These are phyloP conservation scores for Drosophila bocqueti DNA, from an alignment of 1,140 invertebrate species.

Conservation along the genomic window DNA sequence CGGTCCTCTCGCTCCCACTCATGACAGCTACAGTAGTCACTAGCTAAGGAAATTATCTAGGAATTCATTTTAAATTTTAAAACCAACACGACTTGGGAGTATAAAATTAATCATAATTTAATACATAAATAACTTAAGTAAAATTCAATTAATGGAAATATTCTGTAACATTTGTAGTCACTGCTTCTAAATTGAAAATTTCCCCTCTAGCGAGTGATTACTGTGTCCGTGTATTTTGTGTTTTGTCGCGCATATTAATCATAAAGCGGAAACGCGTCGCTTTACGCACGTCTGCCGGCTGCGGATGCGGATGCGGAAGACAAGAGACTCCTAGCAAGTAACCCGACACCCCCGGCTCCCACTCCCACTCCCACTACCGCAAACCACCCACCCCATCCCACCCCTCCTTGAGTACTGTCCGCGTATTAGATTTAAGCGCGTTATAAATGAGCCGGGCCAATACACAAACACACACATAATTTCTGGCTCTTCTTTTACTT, in stretches of 20 bases:
- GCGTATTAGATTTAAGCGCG: slow-evolving; percentile 83
- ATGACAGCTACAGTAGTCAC: slow-evolving; percentile 20
- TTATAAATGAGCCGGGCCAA: slow-evolving; percentile 78
- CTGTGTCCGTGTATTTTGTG: slow-evolving; percentile 65
- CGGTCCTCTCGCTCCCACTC: slow-evolving; percentile 19
- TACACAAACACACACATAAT: slow-evolving; percentile 58
- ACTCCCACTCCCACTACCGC: slow-evolving; percentile 17
- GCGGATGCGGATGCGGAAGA: slow-evolving; percentile 67
- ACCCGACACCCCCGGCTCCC: slow-evolving; percentile 32
- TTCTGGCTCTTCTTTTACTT: slow-evolving; percentile 47
- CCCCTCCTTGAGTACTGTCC: slow-evolving; percentile 60
- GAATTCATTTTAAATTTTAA: neutral
- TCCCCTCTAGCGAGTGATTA: neutral
- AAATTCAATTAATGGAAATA: neutral
- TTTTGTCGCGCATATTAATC: slow-evolving; percentile 82
- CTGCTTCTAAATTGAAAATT: too few species aligned
- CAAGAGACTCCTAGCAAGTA: slow-evolving; percentile 52
- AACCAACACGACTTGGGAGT: accelerated
- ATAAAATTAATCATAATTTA: neutral
- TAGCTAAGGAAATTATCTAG: neutral
- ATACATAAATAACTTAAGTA: neutral
- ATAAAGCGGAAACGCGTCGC: slow-evolving; percentile 83
- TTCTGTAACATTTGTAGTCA: neutral
- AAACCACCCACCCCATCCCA: neutral
- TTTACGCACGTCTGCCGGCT: slow-evolving; percentile 81